Conservation (phyloP, 2,113 vertebrate genomes). For the Scalopus aquaticus region DNA sequence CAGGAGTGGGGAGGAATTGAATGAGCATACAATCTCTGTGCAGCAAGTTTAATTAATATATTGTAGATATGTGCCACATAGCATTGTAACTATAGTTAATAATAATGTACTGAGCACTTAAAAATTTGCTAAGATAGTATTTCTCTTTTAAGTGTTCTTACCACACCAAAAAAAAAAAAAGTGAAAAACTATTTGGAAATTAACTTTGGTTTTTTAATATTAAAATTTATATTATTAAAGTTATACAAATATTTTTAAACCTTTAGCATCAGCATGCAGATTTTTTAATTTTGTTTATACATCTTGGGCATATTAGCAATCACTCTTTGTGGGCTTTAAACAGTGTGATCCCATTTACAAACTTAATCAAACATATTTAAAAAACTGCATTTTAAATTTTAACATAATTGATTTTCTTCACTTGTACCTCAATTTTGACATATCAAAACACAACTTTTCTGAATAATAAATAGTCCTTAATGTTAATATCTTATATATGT, state of each 20-base stretch:
- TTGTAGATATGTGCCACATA: neutral
- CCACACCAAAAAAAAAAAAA: neutral
- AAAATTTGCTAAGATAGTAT: neutral
- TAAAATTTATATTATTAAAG: neutral
- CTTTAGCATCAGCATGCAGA: neutral
- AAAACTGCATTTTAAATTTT: slow-evolving; percentile 33
- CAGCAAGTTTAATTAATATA: neutral
- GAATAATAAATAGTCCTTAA: neutral
- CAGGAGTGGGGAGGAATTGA: neutral
- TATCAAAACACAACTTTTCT: slow-evolving; percentile 22
- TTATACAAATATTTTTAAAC: neutral
- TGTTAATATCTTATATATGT: neutral
- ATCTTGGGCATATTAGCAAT: neutral
- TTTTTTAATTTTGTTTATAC: neutral
- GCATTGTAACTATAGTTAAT: neutral
- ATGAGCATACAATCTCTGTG: no score
- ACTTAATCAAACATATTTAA: slow-evolving; percentile 23
- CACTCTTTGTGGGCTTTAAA: neutral
- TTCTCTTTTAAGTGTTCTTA: neutral
- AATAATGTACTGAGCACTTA: neutral
- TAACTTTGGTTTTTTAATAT: neutral
- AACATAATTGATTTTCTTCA: neutral
- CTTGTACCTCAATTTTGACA: neutral
- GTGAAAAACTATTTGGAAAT: neutral
- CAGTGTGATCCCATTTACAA: neutral